A percentile compares a stretch with the other conserved stretches of the same genome.
phyloP scores from a whole-genome alignment of 2,797 vertebrate species.

The Lindbergichthys nudifrons region DNA sequence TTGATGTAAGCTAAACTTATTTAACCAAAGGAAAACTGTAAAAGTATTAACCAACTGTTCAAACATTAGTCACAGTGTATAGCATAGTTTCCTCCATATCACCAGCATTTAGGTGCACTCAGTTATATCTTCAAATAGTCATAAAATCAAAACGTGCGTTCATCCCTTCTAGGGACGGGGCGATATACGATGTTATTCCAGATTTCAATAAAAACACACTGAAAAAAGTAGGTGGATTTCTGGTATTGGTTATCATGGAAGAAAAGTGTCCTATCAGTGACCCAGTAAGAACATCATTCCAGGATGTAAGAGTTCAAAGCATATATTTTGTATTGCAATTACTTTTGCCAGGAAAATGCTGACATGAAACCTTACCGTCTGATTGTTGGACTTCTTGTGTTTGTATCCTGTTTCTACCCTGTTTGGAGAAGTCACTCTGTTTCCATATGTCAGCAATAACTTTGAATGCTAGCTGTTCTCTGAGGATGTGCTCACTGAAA shows the following conservation, averaged over 20 bases:
- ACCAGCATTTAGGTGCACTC: neutral
- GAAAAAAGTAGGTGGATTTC: too few relatives aligned
- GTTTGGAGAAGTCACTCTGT: neutral
- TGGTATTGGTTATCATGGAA: too few relatives aligned
- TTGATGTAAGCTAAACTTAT: neutral
- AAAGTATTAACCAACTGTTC: neutral
- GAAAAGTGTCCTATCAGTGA: too few relatives aligned
- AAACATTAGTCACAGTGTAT: neutral
- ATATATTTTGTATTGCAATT: too few relatives aligned
- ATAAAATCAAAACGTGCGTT: neutral
- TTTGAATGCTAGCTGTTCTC: too few relatives aligned
- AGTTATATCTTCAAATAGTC: neutral
- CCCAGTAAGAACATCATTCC: too few relatives aligned
- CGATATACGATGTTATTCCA: too few relatives aligned
- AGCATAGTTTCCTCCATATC: neutral
- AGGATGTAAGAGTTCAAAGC: too few relatives aligned
- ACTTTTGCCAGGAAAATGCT: too few relatives aligned
- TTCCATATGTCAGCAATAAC: neutral
- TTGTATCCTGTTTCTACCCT: neutral
- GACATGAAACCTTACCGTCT: too few relatives aligned
- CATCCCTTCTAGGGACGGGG: too few relatives aligned
- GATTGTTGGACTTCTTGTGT: neutral
- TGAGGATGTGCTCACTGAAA: neutral
- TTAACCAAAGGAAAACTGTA: neutral
- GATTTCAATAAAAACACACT: too few relatives aligned